Base-by-base conservation (phyloP, 1,140 invertebrate genomes). In the Cardiocondyla obscurior region DNA sequence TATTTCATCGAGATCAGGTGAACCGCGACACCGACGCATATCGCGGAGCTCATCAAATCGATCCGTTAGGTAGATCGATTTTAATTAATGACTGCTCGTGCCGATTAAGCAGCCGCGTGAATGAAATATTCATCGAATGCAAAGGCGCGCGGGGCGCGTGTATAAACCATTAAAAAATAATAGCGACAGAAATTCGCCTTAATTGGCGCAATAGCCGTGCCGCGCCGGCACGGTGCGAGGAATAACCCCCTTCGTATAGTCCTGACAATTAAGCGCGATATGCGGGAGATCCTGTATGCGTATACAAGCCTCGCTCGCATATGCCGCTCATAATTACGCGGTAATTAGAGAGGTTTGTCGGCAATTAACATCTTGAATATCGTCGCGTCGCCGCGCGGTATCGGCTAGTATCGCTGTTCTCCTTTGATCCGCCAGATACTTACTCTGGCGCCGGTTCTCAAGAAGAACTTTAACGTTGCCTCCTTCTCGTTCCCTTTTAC, bases 301-400 rank as follows among this genome's bases (percentile, higher is more conserved):
- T 58, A 64, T 82, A 73, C 79, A 85, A 73, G 85, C 65, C 42
- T 58, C 46, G 60, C 46, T 28, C 12, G 57, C 65, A 42, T 36
- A 62, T 19, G 49, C 84, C 86, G 86, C 79, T 91, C 86, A 90
- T 91, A 92, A 93, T 93, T 91, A 91, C 84, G 84, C 88, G 83
- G 88, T 93, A 93, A 93, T 93, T 92, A 93, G 90, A 91, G 83
- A 91, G 89, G 90, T 92, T 93, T 93, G 91, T 91, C 92, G 91
- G 90, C 89, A 93, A 93, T 93, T 90, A 87, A 91, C 88, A 89
- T 90, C 86, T 82, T 88, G 90, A 91, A 91, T 92, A 92, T 93
- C 65, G 70, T 76, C 72, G 72, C 81, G 55, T 65, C 70, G 51
- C 76, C 60, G 58, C 82, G 81, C 60, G 25, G 55, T 83, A 85